phyloP scores from a whole-genome alignment of 1,140 invertebrate species.

The Zaprionus lachaisei region DNA sequence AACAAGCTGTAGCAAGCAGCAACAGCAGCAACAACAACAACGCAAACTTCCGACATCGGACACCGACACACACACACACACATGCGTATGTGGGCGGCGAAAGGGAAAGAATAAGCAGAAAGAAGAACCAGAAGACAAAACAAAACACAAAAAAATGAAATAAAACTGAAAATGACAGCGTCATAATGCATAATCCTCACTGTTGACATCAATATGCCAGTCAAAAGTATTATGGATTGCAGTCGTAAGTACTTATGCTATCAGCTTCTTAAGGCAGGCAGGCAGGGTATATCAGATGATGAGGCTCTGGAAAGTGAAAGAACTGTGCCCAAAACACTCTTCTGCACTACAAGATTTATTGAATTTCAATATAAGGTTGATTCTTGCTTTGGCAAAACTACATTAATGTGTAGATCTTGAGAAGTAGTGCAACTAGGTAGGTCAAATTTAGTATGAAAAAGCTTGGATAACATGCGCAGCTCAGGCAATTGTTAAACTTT shows the following conservation, averaged over 20 bases:
- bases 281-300: not conserved
- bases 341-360: not conserved
- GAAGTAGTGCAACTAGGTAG: not conserved
- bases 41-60: conserved; percentile 1
- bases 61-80: not conserved
- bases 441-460: not conserved
- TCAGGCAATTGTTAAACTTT: no score
- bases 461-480: not conserved
- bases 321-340: not conserved
- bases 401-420: conserved; percentile 5
- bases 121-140: conserved; percentile 9
- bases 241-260: conserved; percentile 1
- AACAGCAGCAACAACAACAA: not conserved
- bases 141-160: not conserved
- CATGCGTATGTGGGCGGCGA: conserved; percentile 28
- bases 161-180: conserved; percentile 27
- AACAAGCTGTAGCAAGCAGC: conserved; percentile 3
- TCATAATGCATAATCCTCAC: conserved; percentile 48
- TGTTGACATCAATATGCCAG: conserved; percentile 54
- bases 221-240: conserved; percentile 31
- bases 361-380: not conserved
- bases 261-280: not conserved
- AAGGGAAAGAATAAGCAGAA: conserved; percentile 16
- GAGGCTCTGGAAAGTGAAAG: not conserved
- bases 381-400: not conserved